Evolutionary conservation across 2,888 invertebrate species (phyloP).

Genomic region (Drosophila fulvimacula): DNA sequence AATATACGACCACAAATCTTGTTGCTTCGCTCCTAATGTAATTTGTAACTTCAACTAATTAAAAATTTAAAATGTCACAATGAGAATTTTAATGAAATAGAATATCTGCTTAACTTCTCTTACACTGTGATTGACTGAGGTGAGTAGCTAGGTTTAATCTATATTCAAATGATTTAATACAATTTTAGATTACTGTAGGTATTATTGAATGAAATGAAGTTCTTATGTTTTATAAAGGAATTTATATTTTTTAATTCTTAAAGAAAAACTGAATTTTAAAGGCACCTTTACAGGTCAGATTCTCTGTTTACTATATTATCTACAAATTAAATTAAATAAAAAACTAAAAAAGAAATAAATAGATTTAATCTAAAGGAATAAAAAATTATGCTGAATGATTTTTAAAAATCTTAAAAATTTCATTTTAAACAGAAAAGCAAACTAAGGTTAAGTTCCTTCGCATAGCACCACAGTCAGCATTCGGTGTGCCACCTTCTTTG

Average conservation of each 20-base stretch:
- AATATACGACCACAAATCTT: slow-evolving; percentile 81
- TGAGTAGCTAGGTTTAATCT: too few relatives aligned
- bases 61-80: slow-evolving; percentile 73
- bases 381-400: not conserved
- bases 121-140: not conserved
- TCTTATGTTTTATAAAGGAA: too few relatives aligned
- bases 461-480: not conserved
- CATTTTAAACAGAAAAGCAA: not conserved
- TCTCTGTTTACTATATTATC: too few relatives aligned
- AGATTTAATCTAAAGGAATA: too few relatives aligned
- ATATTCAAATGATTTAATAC: too few relatives aligned
- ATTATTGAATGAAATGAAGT: too few relatives aligned
- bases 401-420: not conserved
- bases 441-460: not conserved
- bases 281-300: too few relatives aligned
- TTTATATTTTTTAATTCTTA: too few relatives aligned
- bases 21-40: slow-evolving; percentile 60
- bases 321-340: too few relatives aligned
- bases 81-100: slow-evolving; percentile 3
- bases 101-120: not conserved
- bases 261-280: too few relatives aligned
- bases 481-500: not conserved
- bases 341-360: too few relatives aligned
- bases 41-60: slow-evolving; percentile 82
- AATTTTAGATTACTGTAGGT: too few relatives aligned